Evolutionary conservation across 2,113 vertebrate species (phyloP).

Genomic region (Sisor rabdophorus): DNA sequence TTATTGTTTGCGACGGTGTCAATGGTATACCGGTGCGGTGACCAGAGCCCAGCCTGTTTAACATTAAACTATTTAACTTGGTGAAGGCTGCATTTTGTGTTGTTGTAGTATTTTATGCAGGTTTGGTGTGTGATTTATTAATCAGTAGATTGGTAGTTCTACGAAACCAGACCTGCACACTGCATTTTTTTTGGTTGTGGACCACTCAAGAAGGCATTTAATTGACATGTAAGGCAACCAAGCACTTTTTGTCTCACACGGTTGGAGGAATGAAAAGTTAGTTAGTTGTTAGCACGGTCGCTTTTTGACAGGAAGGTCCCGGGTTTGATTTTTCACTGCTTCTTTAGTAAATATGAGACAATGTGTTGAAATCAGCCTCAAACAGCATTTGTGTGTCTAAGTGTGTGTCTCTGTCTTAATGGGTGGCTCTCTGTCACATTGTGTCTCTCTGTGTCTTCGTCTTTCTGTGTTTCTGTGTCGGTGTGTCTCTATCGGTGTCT

Average conservation of each 20-base stretch:
- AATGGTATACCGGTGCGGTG: background rate
- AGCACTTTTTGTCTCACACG: background rate
- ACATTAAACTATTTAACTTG: background rate
- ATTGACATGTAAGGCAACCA: background rate
- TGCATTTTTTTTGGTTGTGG: no score
- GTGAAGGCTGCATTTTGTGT: background rate
- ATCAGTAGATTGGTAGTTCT: background rate
- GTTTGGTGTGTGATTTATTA: background rate
- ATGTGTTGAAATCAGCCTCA: background rate
- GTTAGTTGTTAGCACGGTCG: no score
- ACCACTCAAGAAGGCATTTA: no score
- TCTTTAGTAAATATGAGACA: background rate
- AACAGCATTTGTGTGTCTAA: background rate
- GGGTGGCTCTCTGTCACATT: no score
- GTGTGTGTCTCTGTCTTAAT: background rate
- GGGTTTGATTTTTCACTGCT: background rate
- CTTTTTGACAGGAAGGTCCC: no score
- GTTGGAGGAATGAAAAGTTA: no score
- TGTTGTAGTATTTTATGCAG: background rate
- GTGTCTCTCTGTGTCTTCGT: no score
- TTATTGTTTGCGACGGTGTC: no score
- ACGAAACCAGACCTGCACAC: no score
- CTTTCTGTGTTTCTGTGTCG: no score
- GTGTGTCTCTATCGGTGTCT: no score
- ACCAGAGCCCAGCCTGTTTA: background rate